Conservation (phyloP, 2,797 vertebrate genomes). For the Echeneis naucrates region DNA sequence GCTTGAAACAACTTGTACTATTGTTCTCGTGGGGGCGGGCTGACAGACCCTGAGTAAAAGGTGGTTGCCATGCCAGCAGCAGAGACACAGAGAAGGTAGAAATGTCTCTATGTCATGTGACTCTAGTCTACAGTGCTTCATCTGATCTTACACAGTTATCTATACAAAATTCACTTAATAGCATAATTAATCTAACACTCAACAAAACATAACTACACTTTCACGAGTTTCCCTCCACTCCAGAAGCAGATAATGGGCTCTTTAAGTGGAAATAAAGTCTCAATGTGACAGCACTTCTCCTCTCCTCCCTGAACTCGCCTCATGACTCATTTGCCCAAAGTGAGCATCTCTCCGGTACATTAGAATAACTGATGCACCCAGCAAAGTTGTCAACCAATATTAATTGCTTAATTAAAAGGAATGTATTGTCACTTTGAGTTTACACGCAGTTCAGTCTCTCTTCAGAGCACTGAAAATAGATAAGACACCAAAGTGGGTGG, state of each 20-base stretch:
- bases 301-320: slow-evolving; percentile 32
- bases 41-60: background rate
- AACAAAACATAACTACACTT: slow-evolving; percentile 35
- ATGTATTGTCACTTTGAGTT: slow-evolving; percentile 66
- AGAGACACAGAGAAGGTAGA: background rate
- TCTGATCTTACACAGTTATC: slow-evolving; percentile 20
- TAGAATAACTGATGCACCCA: slow-evolving; percentile 72
- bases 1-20: background rate
- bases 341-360: slow-evolving; percentile 64
- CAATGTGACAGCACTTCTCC: slow-evolving; percentile 26
- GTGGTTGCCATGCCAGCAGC: background rate
- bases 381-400: slow-evolving; percentile 73
- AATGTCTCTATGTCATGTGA: slow-evolving; percentile 5
- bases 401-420: slow-evolving; percentile 78
- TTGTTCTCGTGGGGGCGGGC: background rate
- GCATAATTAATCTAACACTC: slow-evolving; percentile 28
- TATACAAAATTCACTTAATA: slow-evolving; percentile 30
- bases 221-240: slow-evolving; percentile 31
- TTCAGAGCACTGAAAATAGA: slow-evolving; percentile 46
- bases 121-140: background rate
- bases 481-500: slow-evolving; percentile 35
- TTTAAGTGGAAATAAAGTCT: slow-evolving; percentile 46
- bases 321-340: slow-evolving; percentile 69
- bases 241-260: slow-evolving; percentile 40
- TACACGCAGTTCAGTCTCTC: slow-evolving; percentile 51